A percentile compares a stretch with the other conserved stretches of the same genome.
phyloP scores from a whole-genome alignment of 2,113 vertebrate species.

The Pterocles gutturalis region DNA sequence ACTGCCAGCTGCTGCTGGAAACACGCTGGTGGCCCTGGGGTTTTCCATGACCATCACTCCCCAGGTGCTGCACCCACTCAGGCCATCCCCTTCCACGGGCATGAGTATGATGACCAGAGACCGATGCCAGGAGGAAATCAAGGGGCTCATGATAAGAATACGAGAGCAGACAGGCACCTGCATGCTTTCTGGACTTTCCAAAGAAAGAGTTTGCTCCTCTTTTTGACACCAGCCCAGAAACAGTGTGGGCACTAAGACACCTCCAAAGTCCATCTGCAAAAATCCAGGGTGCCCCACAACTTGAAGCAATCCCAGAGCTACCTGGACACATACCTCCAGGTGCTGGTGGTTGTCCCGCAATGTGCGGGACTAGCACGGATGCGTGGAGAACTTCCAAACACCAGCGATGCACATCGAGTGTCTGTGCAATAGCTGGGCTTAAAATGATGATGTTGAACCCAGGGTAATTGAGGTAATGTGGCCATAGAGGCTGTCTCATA shows the following conservation, averaged over 20 bases:
- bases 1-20: neutral
- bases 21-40: fast-evolving
- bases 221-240: neutral
- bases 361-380: fast-evolving
- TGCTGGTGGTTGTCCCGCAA: neutral
- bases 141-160: neutral
- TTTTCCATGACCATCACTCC: neutral
- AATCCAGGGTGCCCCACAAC: neutral
- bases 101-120: neutral
- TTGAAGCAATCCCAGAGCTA: neutral
- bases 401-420: fast-evolving
- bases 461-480: neutral
- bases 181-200: neutral
- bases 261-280: neutral
- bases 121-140: neutral
- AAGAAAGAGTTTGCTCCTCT: neutral
- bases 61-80: neutral
- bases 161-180: neutral
- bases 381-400: neutral
- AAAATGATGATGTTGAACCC: neutral
- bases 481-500: neutral
- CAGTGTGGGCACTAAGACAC: neutral
- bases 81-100: neutral
- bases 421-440: neutral
- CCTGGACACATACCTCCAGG: fast-evolving